Evolutionary conservation across 2,113 vertebrate genomes (phyloP).

Genomic region (Corythoichthys haematopterus): DNA sequence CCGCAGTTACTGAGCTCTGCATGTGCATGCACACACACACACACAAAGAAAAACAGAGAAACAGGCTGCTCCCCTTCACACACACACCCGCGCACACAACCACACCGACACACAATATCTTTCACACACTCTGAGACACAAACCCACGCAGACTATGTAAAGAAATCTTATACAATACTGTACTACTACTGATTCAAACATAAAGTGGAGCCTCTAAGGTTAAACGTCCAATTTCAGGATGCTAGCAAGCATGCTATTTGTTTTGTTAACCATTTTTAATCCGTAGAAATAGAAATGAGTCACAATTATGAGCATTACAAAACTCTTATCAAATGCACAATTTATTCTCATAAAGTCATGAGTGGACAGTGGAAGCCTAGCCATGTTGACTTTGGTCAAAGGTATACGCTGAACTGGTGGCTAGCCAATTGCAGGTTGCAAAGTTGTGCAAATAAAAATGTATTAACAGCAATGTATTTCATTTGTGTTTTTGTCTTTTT

Average conservation of each 20-base stretch:
- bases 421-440: too few relatives aligned
- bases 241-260: background rate
- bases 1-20: slow-evolving; percentile 65
- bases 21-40: slow-evolving; percentile 39
- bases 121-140: slow-evolving; percentile 35
- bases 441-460: too few relatives aligned
- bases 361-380: too few relatives aligned
- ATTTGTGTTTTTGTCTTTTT: too few relatives aligned
- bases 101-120: slow-evolving; percentile 45
- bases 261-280: background rate
- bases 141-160: slow-evolving; percentile 38
- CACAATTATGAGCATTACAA: background rate
- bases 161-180: background rate
- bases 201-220: background rate
- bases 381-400: too few relatives aligned
- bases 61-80: slow-evolving; percentile 10
- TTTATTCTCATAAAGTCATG: too few relatives aligned
- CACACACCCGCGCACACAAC: slow-evolving; percentile 35
- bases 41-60: slow-evolving; percentile 11
- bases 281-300: background rate
- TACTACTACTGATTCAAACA: background rate
- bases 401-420: too few relatives aligned
- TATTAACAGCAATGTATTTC: too few relatives aligned
- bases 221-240: background rate
- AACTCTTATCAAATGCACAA: background rate